A percentile compares a stretch with the other conserved stretches of the same genome.
Evolutionary conservation across 2,888 invertebrate genomes (phyloP).

Genomic region (Calameuta idolon): DNA sequence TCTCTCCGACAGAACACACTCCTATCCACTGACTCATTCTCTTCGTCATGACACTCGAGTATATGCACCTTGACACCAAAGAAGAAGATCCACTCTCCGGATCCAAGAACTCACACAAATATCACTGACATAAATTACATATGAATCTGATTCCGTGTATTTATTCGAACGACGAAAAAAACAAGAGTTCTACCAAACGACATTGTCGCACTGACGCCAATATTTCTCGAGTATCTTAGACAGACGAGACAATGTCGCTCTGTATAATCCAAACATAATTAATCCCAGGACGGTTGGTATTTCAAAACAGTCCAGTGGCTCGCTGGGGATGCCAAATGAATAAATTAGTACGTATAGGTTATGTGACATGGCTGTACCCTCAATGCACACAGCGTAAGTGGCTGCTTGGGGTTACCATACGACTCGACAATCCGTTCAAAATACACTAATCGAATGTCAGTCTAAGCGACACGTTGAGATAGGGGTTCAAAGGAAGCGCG

Average conservation of each 20-base stretch:
- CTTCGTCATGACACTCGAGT: background rate
- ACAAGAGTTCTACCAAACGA: background rate
- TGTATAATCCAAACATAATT: background rate
- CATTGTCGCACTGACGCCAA: background rate
- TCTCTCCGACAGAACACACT: background rate
- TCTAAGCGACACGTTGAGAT: background rate
- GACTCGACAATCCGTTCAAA: background rate
- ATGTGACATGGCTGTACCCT: background rate
- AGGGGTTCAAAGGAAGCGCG: background rate
- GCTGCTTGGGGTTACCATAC: background rate
- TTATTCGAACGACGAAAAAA: background rate
- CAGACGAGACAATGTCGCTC: background rate
- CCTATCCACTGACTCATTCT: slow-evolving; percentile 1
- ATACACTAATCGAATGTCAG: background rate
- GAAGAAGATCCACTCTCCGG: background rate
- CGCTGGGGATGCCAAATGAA: background rate
- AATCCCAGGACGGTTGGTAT: background rate
- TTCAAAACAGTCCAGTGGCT: background rate
- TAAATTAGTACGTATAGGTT: background rate
- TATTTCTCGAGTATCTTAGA: background rate
- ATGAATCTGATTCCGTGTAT: background rate
- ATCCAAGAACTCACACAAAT: too few species aligned
- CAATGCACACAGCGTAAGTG: background rate
- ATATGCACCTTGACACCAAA: background rate
- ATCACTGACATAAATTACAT: background rate